These are phyloP conservation scores for Hirtodrosophila trivittata DNA, from an alignment of 2,888 invertebrate species.

Conservation along the genomic window DNA sequence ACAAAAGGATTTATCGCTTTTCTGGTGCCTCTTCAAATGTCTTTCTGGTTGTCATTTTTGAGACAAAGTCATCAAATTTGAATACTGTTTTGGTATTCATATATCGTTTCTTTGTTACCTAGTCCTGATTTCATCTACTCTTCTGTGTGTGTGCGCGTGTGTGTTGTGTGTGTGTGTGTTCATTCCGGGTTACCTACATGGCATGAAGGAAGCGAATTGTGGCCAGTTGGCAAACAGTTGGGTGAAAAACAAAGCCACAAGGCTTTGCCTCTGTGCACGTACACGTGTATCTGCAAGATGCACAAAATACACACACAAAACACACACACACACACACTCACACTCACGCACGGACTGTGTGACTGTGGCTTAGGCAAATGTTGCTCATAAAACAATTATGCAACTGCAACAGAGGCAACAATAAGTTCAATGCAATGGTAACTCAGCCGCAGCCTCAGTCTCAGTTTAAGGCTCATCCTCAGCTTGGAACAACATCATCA, in stretches of 20 bases:
- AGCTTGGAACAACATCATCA: neutral
- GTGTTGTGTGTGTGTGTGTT: too few species aligned
- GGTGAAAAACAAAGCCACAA: slow-evolving; percentile 53
- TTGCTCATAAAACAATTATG: slow-evolving; percentile 75
- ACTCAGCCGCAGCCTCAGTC: slow-evolving; percentile 38
- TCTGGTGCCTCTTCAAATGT: too few species aligned
- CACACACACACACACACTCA: slow-evolving; percentile 13
- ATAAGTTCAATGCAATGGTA: slow-evolving; percentile 11
- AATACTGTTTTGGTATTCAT: too few species aligned
- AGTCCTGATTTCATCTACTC: slow-evolving; percentile 43
- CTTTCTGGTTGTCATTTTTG: too few species aligned
- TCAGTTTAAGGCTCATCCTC: slow-evolving; percentile 6
- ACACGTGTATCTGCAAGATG: slow-evolving; percentile 63
- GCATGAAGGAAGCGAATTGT: slow-evolving; percentile 4
- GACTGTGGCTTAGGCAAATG: slow-evolving; percentile 70
- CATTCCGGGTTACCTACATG: neutral
- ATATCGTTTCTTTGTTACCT: slow-evolving; percentile 33
- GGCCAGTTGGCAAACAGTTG: slow-evolving; percentile 20
- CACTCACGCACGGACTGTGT: slow-evolving; percentile 54
- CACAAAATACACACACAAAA: slow-evolving; percentile 38
- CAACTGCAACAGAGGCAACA: slow-evolving; percentile 36
- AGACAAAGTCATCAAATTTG: slow-evolving; percentile 24
- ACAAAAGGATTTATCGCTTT: too few species aligned
- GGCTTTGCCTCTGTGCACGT: slow-evolving; percentile 41
- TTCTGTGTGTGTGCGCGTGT: slow-evolving; percentile 15